Base-by-base conservation (phyloP, 2,888 invertebrate species). In the Galerucella nymphaeae region DNA sequence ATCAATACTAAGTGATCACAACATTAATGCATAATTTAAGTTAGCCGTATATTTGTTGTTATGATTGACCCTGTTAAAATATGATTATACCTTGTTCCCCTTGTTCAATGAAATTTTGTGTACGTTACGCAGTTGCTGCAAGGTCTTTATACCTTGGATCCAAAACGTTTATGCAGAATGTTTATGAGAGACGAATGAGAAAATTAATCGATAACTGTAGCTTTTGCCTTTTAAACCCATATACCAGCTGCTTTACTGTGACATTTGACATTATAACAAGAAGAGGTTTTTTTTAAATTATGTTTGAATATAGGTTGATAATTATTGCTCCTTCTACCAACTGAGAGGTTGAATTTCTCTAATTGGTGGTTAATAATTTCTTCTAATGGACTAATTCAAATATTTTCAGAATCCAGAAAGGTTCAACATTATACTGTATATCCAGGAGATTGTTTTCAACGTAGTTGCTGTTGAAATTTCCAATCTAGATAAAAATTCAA, bases 41-140 rank as follows among this genome's bases (percentile, higher is more conserved):
- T 53, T n/a, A 53, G 16, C 18, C 53, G 9, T 53, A 5, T 18
- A 8, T 9, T 53, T 53, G 8, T 53, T 53, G 18, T 53, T 53
- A 53, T 16, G 18, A 18, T 18, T 53, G 53, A 53, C 53, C 53
- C 53, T 53, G 53, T 18, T 10, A 53, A 18, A 53, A 18, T 53
- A 11, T 53, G 2, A 53, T 53, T 18, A 18, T 53, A 53, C 53
- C 53, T 53, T 53, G 53, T 53, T 53, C 53, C 53, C 53, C 53
- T 53, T 53, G 18, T 53, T 53, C 53, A 53, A 53, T 53, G 53
- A 53, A 18, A 16, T 53, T 53, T 53, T 53, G 53, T 18, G 16
- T 53, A 53, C 16, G 18, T 16, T 16, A 53, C 53, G 18, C 53
- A 53, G 16, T 18, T 18, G 53, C 10, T 53, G 53, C 53, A 53